phyloP scores from a whole-genome alignment of 2,888 invertebrate species.

The Drosophila paranaensis region DNA sequence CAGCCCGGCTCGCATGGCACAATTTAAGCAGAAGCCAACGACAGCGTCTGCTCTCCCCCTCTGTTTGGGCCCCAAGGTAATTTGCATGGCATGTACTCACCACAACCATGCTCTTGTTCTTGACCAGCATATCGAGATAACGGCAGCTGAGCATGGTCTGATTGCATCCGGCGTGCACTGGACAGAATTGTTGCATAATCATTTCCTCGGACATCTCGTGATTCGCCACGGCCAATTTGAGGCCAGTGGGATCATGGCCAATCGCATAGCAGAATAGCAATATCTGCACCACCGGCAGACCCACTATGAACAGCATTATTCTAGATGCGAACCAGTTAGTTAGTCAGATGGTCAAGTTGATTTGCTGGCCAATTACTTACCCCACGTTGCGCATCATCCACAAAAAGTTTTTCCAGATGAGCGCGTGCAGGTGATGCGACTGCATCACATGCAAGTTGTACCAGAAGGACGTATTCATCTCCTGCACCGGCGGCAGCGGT shows the following conservation, averaged over 20 bases:
- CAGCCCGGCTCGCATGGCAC: constrained; percentile 49
- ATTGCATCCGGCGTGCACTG: constrained; percentile 87
- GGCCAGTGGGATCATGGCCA: constrained; percentile 92
- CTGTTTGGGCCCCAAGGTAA: constrained; percentile 47
- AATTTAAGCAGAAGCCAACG: constrained; percentile 57
- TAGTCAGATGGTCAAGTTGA: constrained; percentile 14
- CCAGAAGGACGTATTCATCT: constrained; percentile 86
- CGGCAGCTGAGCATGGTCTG: constrained; percentile 90
- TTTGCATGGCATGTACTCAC: constrained; percentile 85
- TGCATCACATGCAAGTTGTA: constrained; percentile 89
- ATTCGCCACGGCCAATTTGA: constrained; percentile 93
- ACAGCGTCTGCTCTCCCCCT: constrained; percentile 6
- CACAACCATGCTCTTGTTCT: constrained; percentile 88
- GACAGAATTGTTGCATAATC: constrained; percentile 85
- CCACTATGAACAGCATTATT: constrained; percentile 93
- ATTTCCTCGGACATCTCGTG: constrained; percentile 88
- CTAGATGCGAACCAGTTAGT: constrained; percentile 83
- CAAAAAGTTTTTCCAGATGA: constrained; percentile 95
- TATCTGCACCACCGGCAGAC: constrained; percentile 94
- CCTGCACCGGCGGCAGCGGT: constrained; percentile 90
- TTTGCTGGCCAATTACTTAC: constrained; percentile 85
- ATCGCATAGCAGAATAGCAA: constrained; percentile 94
- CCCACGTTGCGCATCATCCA: constrained; percentile 94
- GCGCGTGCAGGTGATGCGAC: constrained; percentile 90
- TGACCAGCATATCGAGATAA: constrained; percentile 89